Evolutionary conservation across 2,888 invertebrate genomes (phyloP), one percentile per base, ranked within the genome.

Genomic region (Philereme vetulata): DNA sequence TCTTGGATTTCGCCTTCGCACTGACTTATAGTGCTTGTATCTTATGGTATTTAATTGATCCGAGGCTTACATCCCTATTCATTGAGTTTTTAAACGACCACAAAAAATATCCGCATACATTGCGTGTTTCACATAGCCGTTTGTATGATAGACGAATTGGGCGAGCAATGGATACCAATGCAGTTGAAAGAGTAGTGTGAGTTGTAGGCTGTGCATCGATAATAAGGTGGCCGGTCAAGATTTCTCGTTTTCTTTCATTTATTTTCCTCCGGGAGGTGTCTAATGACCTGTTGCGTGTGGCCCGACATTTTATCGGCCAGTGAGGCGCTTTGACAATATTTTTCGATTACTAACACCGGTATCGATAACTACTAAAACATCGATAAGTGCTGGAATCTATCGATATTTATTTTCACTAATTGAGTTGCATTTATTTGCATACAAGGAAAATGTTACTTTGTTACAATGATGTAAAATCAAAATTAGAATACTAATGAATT

Each of bases 251-350:
- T 82, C 81, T 88, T 90, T 88, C 88, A 90, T 91, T 92, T 92
- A 91, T 91, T 90, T 90, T 89, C 81, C 84, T 83, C 75, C 72
- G 82, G 83, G 85, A 90, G 90, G 91, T 90, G 91, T 91, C 90
- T 90, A 91, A 91, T 90, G 90, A 90, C 88, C 81, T 85, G 83
- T 83, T 88, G 91, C 84, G 91, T 90, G 91, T 90, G 91, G 91
- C 84, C 91, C 78, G 86, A 84, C 88, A 87, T 88, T 90, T 91
- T 91, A 91, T 90, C 88, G 88, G 79, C 79, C 83, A 82, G 81
- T 80, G 85, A 82, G 85, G 83, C 75, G 84, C 84, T 84, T 87
- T 86, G 90, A 88, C 88, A 89, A 88, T 90, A 89, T 89, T 90
- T 88, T 86, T 85, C 75, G 85, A 85, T 85, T 89, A 88, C 87